Conservation (phyloP, 2,113 vertebrate species). For the Halcyon senegalensis region DNA sequence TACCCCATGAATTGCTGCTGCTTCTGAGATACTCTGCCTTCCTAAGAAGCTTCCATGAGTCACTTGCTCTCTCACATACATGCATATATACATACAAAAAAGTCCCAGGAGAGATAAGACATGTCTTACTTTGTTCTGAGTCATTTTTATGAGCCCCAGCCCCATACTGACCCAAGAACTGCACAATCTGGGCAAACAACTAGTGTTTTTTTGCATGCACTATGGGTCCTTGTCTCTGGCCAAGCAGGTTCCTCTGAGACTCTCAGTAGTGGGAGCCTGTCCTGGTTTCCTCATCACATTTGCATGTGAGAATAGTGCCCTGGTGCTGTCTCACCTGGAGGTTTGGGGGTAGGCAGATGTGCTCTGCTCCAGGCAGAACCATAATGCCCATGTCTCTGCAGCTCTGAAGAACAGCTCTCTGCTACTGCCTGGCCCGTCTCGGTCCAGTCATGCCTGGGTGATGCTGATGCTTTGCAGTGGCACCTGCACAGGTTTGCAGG, state of each 20-base stretch:
- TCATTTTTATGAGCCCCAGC: not conserved
- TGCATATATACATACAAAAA: not conserved
- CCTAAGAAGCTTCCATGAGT: not conserved
- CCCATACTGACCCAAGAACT: not conserved
- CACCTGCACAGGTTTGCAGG: not conserved
- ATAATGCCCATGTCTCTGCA: not conserved
- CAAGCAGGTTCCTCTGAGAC: not conserved
- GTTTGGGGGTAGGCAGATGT: not conserved
- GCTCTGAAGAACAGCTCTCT: not conserved
- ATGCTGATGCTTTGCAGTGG: not conserved
- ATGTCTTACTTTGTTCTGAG: not conserved
- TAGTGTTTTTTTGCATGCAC: accelerated
- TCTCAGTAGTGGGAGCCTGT: not conserved
- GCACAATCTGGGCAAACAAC: not conserved
- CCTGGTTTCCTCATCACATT: not conserved
- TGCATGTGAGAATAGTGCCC: not conserved
- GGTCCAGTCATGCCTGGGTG: not conserved
- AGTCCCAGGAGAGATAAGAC: not conserved
- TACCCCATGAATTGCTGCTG: not conserved
- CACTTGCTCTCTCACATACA: not conserved
- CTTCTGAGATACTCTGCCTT: not conserved
- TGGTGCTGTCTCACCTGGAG: not conserved
- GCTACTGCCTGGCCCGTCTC: not conserved
- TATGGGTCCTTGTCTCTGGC: not conserved
- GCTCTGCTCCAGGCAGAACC: not conserved